Evolutionary conservation across 2,113 vertebrate species (phyloP), one percentile per base, ranked within the genome.

Genomic region (Oryzias curvinotus): DNA sequence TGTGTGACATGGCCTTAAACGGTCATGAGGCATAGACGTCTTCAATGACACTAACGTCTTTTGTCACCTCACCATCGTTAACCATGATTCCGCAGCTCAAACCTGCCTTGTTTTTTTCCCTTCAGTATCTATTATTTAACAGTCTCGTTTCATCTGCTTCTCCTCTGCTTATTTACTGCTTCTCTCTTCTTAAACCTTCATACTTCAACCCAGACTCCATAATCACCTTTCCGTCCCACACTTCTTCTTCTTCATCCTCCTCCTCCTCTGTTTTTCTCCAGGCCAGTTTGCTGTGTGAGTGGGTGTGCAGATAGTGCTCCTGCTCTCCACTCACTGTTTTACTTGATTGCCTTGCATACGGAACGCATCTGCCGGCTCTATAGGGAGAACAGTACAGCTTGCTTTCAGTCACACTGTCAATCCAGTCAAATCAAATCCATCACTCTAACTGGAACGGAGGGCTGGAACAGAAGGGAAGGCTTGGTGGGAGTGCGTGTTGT

Each of bases 331-430:
- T 72, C 58, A 42, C 62, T 52, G 59, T 80, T 75, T 65, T 65
- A 25, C 72, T 73, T 71, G 66, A 75, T 81, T 73, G 69, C 60
- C 57, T 83, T 61, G 51, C 67, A 81, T 78, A 60, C 55, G 67
- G 51, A 61, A 46, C 49, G 44, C 16, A 52, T 71, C 57, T 44
- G 36, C 19, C 47, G 52, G 17, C 43, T 26, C 42, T 64, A 54
- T 28, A 48, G 73, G 70, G 73, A 71, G 65, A 49, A 53, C 47
- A 44, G 59, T 51, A 52, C 49, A 57, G 65, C 68, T 80, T 81
- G 42, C 42, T 68, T 78, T 70, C 79, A 74, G 71, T 82, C 69
- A 65, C 50, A 21, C 61, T 67, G 65, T 75, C 81, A 65, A 60
- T 81, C 78, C 78, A 69, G 25, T 56, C 42, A 65, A 71, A 73